A percentile compares a stretch with the other conserved stretches of the same genome.
Conservation (phyloP, 2,113 vertebrate species). For the Amia ocellicauda region DNA sequence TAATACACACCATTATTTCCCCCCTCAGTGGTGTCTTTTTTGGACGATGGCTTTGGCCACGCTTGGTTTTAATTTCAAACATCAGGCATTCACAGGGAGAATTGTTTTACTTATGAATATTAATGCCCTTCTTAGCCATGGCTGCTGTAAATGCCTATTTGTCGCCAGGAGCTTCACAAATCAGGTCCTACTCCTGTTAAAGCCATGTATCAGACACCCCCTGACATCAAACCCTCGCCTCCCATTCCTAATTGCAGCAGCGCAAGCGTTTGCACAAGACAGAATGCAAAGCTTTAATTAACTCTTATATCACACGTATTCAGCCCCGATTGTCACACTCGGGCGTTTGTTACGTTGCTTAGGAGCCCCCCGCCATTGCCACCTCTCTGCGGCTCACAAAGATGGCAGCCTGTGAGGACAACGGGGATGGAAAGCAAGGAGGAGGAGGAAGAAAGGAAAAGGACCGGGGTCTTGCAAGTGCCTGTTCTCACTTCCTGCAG, state of each 20-base stretch:
- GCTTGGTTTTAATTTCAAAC: slow-evolving; percentile 66
- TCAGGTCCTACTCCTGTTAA: slow-evolving; percentile 74
- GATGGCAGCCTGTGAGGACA: too few species aligned
- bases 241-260: slow-evolving; percentile 81
- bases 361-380: slow-evolving; percentile 35
- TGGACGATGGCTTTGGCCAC: slow-evolving; percentile 65
- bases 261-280: slow-evolving; percentile 71
- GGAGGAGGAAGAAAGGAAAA: too few species aligned
- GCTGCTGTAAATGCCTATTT: slow-evolving; percentile 73
- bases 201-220: slow-evolving; percentile 73
- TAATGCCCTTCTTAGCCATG: slow-evolving; percentile 77
- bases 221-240: slow-evolving; percentile 77
- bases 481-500: slow-evolving; percentile 66
- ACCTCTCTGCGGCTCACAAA: slow-evolving; percentile 21
- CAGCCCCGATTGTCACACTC: slow-evolving; percentile 72
- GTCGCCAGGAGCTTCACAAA: slow-evolving; percentile 75
- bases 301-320: slow-evolving; percentile 76
- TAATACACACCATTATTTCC: neutral
- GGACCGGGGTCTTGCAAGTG: slow-evolving; percentile 64
- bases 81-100: slow-evolving; percentile 66
- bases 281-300: slow-evolving; percentile 79
- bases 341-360: neutral
- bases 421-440: too few species aligned
- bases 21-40: neutral
- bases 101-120: slow-evolving; percentile 82